Evolutionary conservation across 2,888 invertebrate species (phyloP).

Genomic region (Aplocera efformata): DNA sequence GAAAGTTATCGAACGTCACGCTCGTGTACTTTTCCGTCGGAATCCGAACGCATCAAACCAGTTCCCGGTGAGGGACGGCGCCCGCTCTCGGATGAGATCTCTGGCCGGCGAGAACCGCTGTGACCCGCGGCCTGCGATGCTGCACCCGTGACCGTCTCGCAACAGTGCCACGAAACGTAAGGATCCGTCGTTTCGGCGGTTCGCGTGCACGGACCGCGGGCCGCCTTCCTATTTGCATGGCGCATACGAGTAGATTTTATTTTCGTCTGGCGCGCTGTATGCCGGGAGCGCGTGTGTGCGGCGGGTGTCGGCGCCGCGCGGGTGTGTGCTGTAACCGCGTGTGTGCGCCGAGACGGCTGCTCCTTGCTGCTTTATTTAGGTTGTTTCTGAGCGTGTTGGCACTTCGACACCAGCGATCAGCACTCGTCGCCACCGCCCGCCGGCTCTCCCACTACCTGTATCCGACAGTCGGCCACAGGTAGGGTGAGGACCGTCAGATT

Average conservation of each 20-base stretch:
- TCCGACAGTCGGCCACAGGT: too few species aligned
- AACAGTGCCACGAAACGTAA: conserved; percentile 79
- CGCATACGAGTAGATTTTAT: conserved; percentile 79
- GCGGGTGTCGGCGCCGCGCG: conserved; percentile 32
- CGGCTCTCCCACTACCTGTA: conserved; percentile 36
- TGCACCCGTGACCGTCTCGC: conserved; percentile 76
- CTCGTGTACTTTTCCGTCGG: conserved; percentile 70
- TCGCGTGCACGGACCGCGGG: conserved; percentile 61
- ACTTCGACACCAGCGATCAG: conserved; percentile 34
- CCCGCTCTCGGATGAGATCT: conserved; percentile 66
- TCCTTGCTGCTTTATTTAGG: conserved; percentile 75
- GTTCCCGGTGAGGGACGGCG: conserved; percentile 61
- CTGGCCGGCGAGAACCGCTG: conserved; percentile 55
- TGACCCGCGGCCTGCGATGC: conserved; percentile 73
- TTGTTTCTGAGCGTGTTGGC: conserved; percentile 64
- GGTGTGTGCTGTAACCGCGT: conserved; percentile 42
- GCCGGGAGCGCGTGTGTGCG: conserved; percentile 51
- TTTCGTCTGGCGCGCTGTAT: conserved; percentile 74
- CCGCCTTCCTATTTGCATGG: conserved; percentile 78
- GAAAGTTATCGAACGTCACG: conserved; percentile 68
- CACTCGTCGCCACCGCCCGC: conserved; percentile 31
- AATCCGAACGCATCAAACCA: conserved; percentile 61
- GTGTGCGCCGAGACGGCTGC: conserved; percentile 61
- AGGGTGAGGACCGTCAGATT: too few species aligned
- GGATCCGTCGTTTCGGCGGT: conserved; percentile 69